Conservation (phyloP, 1,140 invertebrate species). For the Macrobrachium nipponense region DNA sequence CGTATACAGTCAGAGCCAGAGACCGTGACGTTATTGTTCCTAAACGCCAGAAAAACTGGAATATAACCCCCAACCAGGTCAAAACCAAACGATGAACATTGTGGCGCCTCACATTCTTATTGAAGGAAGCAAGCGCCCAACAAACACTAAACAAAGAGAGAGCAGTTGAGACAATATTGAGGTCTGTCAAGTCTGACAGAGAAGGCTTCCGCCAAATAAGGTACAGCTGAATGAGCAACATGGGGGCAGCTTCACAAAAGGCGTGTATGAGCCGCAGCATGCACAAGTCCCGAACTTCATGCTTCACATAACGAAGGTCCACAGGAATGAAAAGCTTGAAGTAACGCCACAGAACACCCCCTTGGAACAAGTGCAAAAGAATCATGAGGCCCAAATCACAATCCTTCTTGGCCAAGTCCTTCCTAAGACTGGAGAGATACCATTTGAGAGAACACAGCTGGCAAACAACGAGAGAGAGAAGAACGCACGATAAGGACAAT, state of each 20-base stretch:
- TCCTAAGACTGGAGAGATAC: constrained; percentile 61
- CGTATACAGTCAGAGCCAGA: constrained; percentile 85
- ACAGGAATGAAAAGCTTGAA: constrained; percentile 88
- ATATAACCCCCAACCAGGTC: constrained; percentile 90
- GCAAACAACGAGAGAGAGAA: constrained; percentile 62
- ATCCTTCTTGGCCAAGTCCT: constrained; percentile 54
- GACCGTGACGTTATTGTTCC: constrained; percentile 88
- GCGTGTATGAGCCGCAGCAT: constrained; percentile 87
- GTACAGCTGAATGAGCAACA: constrained; percentile 86
- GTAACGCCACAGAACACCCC: constrained; percentile 90
- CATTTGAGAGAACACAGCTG: constrained; percentile 65
- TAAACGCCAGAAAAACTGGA: constrained; percentile 83
- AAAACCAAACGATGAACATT: constrained; percentile 86
- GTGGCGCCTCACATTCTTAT: constrained; percentile 83
- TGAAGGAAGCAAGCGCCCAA: constrained; percentile 91
- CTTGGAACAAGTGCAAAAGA: constrained; percentile 80
- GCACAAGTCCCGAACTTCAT: constrained; percentile 82
- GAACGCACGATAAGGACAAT: constrained; percentile 57
- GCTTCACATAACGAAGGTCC: constrained; percentile 84
- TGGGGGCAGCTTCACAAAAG: constrained; percentile 87
- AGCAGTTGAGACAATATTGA: constrained; percentile 84
- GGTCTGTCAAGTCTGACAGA: constrained; percentile 75
- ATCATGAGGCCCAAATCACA: constrained; percentile 67
- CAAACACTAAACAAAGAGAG: constrained; percentile 87
- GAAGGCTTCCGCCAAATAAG: constrained; percentile 71